Percentiles rank a stretch among this genome's conserved stretches.
These are phyloP conservation scores for Catocala nupta DNA, from an alignment of 2,888 invertebrate genomes.

Conservation along the genomic window DNA sequence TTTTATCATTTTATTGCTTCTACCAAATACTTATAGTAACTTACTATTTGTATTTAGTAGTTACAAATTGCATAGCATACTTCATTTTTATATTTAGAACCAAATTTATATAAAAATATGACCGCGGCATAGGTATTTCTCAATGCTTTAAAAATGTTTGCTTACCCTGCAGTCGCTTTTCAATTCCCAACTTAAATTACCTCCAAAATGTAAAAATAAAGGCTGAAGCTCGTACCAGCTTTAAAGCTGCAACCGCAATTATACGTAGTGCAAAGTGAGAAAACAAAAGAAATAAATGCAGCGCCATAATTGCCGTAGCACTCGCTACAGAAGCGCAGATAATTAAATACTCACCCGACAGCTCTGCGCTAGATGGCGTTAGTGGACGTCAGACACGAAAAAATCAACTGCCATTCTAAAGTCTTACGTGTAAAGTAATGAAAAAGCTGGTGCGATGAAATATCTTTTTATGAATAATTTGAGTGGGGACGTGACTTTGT, in stretches of 20 bases:
- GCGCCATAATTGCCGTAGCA: neutral
- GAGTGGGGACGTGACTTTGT: neutral
- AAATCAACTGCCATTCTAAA: conserved; percentile 16
- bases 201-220: no score
- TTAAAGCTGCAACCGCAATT: neutral
- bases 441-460: conserved; percentile 22
- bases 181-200: no score
- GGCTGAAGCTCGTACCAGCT: no score
- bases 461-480: conserved; percentile 16
- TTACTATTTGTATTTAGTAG: no score
- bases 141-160: no score
- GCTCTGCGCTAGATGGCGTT: neutral
- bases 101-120: no score
- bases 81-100: no score
- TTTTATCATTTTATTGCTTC: no score
- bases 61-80: no score
- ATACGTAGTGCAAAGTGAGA: neutral
- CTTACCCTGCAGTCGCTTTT: no score
- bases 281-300: neutral
- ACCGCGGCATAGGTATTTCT: no score
- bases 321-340: neutral
- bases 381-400: conserved; percentile 12
- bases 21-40: no score
- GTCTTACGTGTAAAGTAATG: conserved; percentile 28
- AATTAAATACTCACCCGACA: neutral